These are phyloP conservation scores for Bradypus variegatus DNA, from an alignment of 2,797 vertebrate genomes.

Conservation along the genomic window DNA sequence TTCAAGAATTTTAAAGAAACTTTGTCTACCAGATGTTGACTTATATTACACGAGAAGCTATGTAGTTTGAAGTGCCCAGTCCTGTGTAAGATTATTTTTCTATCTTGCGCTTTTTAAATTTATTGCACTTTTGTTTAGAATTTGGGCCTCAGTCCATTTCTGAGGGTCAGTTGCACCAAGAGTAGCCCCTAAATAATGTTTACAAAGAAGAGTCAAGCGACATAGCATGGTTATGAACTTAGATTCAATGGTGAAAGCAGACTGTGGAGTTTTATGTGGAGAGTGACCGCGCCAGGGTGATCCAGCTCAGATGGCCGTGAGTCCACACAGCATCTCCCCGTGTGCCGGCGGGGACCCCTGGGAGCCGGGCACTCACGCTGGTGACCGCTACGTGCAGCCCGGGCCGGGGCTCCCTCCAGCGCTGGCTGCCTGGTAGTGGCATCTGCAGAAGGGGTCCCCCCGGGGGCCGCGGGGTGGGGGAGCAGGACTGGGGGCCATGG, in stretches of 20 bases:
- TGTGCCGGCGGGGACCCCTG: no score
- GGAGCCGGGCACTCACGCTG: no score
- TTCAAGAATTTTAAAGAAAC: background rate
- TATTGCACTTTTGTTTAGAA: background rate
- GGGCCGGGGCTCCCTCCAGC: no score
- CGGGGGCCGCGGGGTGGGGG: accelerated
- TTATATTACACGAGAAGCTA: background rate
- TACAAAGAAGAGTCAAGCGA: background rate
- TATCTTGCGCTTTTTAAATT: background rate
- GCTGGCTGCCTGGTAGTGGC: accelerated
- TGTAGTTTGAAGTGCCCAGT: background rate
- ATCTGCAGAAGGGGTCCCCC: accelerated
- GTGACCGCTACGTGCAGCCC: no score
- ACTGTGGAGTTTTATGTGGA: accelerated
- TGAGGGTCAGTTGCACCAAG: background rate
- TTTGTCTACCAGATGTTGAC: background rate
- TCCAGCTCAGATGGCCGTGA: background rate
- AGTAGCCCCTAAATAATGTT: background rate
- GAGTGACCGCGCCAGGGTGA: background rate
- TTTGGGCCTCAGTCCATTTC: background rate
- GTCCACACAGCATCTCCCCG: background rate
- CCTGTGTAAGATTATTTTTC: background rate
- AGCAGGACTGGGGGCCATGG: no score
- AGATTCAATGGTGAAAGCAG: background rate
- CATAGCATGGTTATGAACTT: background rate